phyloP scores from a whole-genome alignment of 2,113 vertebrate species.

The Kryptolebias marmoratus region DNA sequence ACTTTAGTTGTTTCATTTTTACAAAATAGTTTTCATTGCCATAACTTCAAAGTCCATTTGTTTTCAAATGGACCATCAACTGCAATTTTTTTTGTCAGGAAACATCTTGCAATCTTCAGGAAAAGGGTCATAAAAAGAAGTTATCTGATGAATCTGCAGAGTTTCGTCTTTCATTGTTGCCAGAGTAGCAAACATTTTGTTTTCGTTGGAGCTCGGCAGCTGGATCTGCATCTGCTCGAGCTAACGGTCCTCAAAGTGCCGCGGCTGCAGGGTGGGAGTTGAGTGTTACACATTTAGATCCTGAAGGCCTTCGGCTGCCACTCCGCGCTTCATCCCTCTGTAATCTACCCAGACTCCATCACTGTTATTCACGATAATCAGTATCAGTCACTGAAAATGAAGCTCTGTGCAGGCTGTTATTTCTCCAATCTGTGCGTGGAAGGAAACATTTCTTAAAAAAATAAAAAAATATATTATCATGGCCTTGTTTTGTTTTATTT shows the following conservation, averaged over 20 bases:
- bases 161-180: background rate
- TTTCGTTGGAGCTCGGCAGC: background rate
- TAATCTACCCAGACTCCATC: slow-evolving; percentile 10
- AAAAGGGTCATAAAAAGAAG: background rate
- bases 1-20: background rate
- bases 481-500: slow-evolving; percentile 13
- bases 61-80: background rate
- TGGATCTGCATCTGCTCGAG: background rate
- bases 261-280: too few relatives aligned
- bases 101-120: background rate
- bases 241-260: background rate
- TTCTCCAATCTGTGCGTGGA: background rate
- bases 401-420: background rate
- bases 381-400: slow-evolving; percentile 24
- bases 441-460: background rate
- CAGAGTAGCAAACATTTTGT: background rate
- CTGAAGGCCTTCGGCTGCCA: slow-evolving; percentile 18
- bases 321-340: slow-evolving; percentile 7
- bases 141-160: background rate
- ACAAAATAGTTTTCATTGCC: background rate
- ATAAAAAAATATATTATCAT: background rate
- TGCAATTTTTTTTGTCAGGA: background rate
- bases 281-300: background rate
- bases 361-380: slow-evolving; percentile 16
- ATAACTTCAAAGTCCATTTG: background rate